These are phyloP conservation scores for Phocoena sinus DNA, from an alignment of 2,113 vertebrate genomes.

Conservation along the genomic window DNA sequence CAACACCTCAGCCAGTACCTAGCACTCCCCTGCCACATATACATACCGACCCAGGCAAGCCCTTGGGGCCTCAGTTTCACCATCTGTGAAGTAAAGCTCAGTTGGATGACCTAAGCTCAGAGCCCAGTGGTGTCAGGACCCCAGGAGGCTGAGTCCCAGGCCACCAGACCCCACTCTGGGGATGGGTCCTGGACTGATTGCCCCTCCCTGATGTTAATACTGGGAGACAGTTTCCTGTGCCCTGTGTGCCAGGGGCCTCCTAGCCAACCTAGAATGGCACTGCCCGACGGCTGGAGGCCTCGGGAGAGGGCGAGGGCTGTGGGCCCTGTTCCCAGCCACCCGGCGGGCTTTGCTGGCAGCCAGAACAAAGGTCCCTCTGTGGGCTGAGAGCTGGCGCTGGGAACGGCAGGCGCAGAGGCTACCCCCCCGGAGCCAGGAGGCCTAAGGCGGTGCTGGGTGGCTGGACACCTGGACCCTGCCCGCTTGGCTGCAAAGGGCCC, in stretches of 20 bases:
- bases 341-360: conserved; percentile 79
- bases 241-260: conserved; percentile 64
- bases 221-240: conserved; percentile 21
- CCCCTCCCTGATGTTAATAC: neutral
- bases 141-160: neutral
- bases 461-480: conserved; percentile 65
- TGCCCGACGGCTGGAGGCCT: conserved; percentile 71
- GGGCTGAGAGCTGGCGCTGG: conserved; percentile 73
- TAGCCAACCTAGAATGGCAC: conserved; percentile 54
- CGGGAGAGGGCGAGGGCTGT: conserved; percentile 74
- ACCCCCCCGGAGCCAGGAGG: conserved; percentile 40
- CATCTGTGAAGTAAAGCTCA: neutral
- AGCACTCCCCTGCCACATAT: neutral
- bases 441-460: conserved; percentile 44
- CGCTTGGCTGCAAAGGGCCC: neutral
- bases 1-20: neutral
- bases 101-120: neutral
- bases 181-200: neutral
- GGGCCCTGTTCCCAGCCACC: conserved; percentile 75
- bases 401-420: conserved; percentile 73
- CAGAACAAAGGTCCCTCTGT: conserved; percentile 82
- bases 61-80: neutral
- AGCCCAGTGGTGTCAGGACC: neutral
- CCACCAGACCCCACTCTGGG: neutral
- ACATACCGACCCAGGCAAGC: neutral